Base-by-base conservation (phyloP, 2,888 invertebrate species). In the Ferrisia virgata region DNA sequence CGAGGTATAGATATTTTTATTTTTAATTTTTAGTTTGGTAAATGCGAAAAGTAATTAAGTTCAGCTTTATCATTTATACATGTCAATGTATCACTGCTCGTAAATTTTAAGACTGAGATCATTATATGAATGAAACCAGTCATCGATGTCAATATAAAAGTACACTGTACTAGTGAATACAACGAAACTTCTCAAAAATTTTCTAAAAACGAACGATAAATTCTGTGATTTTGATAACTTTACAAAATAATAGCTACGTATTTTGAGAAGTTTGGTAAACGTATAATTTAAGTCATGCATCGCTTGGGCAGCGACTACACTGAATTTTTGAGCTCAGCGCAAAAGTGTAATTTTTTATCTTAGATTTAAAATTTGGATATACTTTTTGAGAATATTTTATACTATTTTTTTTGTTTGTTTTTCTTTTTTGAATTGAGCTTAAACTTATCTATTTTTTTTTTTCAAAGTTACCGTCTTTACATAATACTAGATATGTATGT, bases 281-380 rank as follows among this genome's bases (percentile, higher is more conserved):
- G n/a, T 47, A 47, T 18, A 3, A 28, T 64, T 72, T 58, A 72
- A 72, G 72, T 72, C 36, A 72, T 72, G n/a, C n/a, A n/a, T 72
- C 72, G 72, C 72, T 72, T 72, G 72, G 72, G 72, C 72, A 72
- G 72, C 72, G 33, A 36, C n/a, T 58, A 58, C 64, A 64, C 25
- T 64, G 31, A 72, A 31, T 33, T 25, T 64, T 64, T 25, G 28
- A 64, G 72, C 72, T 72, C 72, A 11, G 72, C 72, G 31, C 72
- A 72, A 33, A 36, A 28, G 18, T 11, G 6, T 72, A 33, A 33
- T 72, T 72, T 72, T 72, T 72, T 72, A 36, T 72, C 13, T 2
- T 58, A 58, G 72, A 11, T 64, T 64, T 28, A 64, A 28, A 72
- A 72, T 72, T 72, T 33, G 3, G n/a, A 36, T 72, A 58, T 58